A percentile compares a stretch with the other conserved stretches of the same genome.
Evolutionary conservation across 2,113 vertebrate species (phyloP).

Genomic region (Phyllostomus hastatus): DNA sequence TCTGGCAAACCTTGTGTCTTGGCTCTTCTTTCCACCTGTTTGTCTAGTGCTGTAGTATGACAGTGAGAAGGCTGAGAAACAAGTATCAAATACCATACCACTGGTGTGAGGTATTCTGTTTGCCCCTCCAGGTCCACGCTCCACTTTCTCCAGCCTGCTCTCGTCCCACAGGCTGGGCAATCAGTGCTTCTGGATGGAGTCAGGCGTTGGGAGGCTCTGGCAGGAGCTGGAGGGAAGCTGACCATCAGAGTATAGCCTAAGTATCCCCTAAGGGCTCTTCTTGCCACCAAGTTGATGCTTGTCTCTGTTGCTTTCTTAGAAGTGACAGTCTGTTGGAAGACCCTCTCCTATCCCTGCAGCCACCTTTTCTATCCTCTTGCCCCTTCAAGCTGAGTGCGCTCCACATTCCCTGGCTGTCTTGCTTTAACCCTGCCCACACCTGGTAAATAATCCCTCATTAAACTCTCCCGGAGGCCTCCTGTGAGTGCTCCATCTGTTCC

Average conservation of each 20-base stretch:
- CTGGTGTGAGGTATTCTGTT: fast-evolving
- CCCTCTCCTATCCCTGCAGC: neutral
- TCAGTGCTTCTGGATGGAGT: neutral
- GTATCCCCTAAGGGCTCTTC: neutral
- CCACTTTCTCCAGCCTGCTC: neutral
- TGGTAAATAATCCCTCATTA: neutral
- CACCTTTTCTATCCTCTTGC: neutral
- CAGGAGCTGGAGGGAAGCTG: neutral
- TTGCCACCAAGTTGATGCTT: neutral
- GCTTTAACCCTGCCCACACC: no score
- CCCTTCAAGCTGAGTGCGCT: no score
- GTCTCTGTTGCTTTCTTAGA: neutral
- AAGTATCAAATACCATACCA: fast-evolving
- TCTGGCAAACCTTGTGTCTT: neutral
- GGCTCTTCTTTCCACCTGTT: neutral
- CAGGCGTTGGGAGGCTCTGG: neutral
- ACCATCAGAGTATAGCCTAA: neutral
- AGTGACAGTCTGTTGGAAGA: neutral
- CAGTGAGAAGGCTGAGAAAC: neutral
- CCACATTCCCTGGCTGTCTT: neutral
- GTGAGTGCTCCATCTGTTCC: neutral
- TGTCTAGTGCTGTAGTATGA: neutral
- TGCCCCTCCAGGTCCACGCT: neutral
- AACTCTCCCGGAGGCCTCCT: neutral
- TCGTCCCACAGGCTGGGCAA: fast-evolving